Percentiles rank a stretch among this genome's conserved stretches.
phyloP scores from a whole-genome alignment of 1,140 invertebrate species.

The Latrodectus geometricus region DNA sequence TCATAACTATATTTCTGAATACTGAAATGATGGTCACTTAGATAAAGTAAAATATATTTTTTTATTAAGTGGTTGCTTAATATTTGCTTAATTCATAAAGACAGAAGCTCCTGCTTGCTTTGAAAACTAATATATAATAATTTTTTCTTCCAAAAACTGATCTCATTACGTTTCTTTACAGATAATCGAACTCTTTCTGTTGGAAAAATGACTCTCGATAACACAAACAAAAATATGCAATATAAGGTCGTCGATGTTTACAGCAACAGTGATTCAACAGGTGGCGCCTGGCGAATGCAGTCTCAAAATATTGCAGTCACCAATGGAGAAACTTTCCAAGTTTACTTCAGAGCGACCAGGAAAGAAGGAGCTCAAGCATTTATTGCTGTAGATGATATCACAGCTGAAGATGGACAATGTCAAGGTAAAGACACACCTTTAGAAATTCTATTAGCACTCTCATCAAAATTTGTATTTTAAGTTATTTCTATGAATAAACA shows the following conservation, averaged over 20 bases:
- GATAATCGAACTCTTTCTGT: background rate
- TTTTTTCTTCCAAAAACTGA: too few relatives aligned
- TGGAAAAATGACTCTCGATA: conserved; percentile 29
- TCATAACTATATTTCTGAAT: too few relatives aligned
- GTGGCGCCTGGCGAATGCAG: background rate
- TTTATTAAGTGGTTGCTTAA: too few relatives aligned
- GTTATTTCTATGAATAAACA: too few relatives aligned
- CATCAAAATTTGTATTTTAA: too few relatives aligned
- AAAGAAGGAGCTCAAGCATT: conserved; percentile 17
- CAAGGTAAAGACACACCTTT: background rate
- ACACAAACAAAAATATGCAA: conserved; percentile 17
- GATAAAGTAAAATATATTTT: too few relatives aligned
- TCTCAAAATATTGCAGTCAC: background rate
- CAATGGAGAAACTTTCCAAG: conserved; percentile 8
- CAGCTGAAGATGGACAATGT: conserved; percentile 15
- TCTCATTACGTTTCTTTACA: too few relatives aligned
- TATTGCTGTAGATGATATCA: conserved; percentile 53
- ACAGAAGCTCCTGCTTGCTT: too few relatives aligned
- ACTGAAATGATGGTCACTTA: too few relatives aligned
- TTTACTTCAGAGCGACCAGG: conserved; percentile 26
- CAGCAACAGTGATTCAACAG: background rate
- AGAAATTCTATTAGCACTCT: background rate
- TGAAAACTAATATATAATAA: too few relatives aligned
- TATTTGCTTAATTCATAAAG: too few relatives aligned
- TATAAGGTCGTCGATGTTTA: background rate